Evolutionary conservation across 2,113 vertebrate species (phyloP).

Genomic region (Rhombomys opimus): DNA sequence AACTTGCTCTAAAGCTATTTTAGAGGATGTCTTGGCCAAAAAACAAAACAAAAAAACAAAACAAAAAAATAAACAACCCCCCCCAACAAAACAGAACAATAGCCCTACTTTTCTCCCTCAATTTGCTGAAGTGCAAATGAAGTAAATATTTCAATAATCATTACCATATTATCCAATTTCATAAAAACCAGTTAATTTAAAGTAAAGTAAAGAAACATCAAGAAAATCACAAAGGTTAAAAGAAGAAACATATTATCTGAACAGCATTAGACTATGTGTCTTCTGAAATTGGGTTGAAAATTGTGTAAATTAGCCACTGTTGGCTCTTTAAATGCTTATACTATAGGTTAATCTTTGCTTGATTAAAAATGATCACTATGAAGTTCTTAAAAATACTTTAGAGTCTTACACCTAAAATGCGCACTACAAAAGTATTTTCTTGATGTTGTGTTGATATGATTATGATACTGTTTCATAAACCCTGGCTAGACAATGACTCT

Average conservation of each 20-base stretch:
- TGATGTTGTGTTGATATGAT: neutral
- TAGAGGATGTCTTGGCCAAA: neutral
- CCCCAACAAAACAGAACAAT: neutral
- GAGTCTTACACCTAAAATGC: neutral
- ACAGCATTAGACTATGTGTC: neutral
- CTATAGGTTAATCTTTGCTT: neutral
- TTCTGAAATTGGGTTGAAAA: neutral
- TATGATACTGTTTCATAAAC: neutral
- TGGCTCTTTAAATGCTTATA: neutral
- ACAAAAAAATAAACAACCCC: too few relatives aligned
- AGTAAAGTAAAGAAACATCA: neutral
- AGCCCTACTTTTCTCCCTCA: neutral
- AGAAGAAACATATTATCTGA: neutral
- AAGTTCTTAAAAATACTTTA: neutral
- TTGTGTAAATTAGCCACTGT: neutral
- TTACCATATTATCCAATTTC: neutral
- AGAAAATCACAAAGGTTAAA: conserved; percentile 18
- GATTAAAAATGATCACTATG: neutral
- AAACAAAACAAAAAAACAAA: neutral
- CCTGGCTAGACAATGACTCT: neutral
- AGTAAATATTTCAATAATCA: neutral
- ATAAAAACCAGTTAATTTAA: neutral
- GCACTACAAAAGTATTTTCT: neutral
- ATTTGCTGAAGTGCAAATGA: neutral
- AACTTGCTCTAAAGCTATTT: neutral